Percentiles rank a stretch among this genome's conserved stretches.
Conservation (phyloP, 2,797 vertebrate species). For the Rhynchotus rufescens region DNA sequence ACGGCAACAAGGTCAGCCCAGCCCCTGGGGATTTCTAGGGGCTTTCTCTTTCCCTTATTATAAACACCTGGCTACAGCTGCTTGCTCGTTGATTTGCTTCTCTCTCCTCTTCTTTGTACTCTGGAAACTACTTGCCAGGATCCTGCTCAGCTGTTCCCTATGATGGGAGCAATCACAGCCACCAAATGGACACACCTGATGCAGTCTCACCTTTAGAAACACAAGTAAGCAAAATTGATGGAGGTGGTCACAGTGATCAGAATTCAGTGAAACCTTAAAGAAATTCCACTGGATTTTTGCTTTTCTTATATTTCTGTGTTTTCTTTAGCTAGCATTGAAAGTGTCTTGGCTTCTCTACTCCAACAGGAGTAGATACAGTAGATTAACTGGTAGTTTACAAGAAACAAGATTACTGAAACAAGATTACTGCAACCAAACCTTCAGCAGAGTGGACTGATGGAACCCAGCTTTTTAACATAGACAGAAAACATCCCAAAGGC, state of each 20-base stretch:
- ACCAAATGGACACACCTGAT: neutral
- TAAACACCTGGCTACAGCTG: neutral
- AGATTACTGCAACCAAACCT: neutral
- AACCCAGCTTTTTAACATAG: neutral
- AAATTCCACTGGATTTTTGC: neutral
- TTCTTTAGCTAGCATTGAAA: neutral
- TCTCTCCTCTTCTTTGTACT: neutral
- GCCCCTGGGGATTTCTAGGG: rapidly evolving
- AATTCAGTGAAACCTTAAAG: neutral
- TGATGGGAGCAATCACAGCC: rapidly evolving
- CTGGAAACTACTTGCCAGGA: too few relatives aligned
- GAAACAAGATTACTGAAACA: neutral
- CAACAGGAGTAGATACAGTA: too few relatives aligned
- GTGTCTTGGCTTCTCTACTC: neutral
- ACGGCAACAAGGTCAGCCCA: rapidly evolving
- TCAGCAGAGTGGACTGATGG: neutral
- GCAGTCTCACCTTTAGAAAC: rapidly evolving
- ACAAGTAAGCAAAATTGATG: rapidly evolving
- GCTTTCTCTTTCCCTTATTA: neutral
- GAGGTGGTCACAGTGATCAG: neutral
- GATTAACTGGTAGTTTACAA: neutral
- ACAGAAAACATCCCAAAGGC: neutral
- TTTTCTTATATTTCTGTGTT: neutral
- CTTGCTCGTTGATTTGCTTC: neutral
- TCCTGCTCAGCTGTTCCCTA: rapidly evolving